Percentiles rank a stretch among this genome's conserved stretches.
These are phyloP conservation scores for Palythoa grandiflora DNA, from an alignment of 92 coral and sea anemone genomes.

Conservation along the genomic window DNA sequence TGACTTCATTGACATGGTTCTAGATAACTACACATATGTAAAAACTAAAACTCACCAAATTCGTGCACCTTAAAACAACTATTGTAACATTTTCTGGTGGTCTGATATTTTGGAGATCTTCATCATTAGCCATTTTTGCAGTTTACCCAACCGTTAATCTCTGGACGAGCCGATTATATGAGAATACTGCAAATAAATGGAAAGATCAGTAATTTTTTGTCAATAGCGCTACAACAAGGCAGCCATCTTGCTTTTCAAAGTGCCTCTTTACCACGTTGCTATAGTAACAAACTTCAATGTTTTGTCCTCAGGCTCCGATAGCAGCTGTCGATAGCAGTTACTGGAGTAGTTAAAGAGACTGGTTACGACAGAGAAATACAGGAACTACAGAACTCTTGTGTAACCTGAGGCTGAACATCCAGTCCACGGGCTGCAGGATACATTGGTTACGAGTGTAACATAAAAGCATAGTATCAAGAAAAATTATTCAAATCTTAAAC, in stretches of 20 bases:
- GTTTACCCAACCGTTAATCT: not conserved
- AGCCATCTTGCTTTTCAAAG: constrained; percentile 38
- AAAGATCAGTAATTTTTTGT: constrained; percentile 1
- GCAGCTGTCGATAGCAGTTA: too few relatives aligned
- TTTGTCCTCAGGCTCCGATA: not conserved
- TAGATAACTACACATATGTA: not conserved
- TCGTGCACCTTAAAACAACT: constrained; percentile 78
- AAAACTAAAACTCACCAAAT: constrained; percentile 76
- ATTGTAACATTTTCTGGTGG: constrained; percentile 84
- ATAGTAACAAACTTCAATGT: constrained; percentile 8
- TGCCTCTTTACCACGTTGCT: constrained; percentile 12
- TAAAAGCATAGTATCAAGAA: too few relatives aligned
- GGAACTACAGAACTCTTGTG: too few relatives aligned
- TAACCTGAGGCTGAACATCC: too few relatives aligned
- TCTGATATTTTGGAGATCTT: constrained; percentile 67
- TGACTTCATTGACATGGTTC: not conserved
- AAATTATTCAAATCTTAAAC: too few relatives aligned
- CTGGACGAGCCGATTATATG: not conserved
- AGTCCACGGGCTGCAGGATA: too few relatives aligned
- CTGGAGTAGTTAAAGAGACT: too few relatives aligned
- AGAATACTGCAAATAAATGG: not conserved
- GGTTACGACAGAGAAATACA: too few relatives aligned
- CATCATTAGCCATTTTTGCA: constrained; percentile 81
- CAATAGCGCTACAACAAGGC: not conserved
- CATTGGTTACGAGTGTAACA: too few relatives aligned